Base-by-base conservation (phyloP, 2,888 invertebrate species). In the Temnothorax unifasciatus region DNA sequence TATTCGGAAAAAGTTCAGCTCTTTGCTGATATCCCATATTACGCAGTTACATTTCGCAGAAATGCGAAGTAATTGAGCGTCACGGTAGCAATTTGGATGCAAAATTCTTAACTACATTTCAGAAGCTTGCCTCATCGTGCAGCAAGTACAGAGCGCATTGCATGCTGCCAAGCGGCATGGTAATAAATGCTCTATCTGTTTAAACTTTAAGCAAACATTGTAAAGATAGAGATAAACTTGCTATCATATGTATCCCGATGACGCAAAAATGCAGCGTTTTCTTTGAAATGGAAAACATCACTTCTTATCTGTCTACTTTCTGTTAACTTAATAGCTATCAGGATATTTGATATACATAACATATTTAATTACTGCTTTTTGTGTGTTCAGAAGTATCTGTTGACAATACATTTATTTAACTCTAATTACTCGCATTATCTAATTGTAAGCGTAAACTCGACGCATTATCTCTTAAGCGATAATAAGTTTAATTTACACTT, bases 51-150 rank as follows among this genome's bases (percentile, higher is more conserved):
- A 44, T 59, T 41, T 73, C 38, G 11, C 13, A 29, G 25, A 59
- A 59, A 38, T 52, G 15, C 4, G 34, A 54, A 52, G 15, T 8
- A 15, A 38, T 9, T 38, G 52, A 52, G 52, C 2, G 34, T n/a
- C 41, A 41, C 9, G 34, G 2, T 21, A 66, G 44, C 13, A 18
- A 47, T 68, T 0, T 44, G 15, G 5, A 47, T 50, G 38, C 21
- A 54, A 54, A 71, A 15, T 71, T 71, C 5, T 5, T 38, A n/a
- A n/a, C 18, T n/a, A 52, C 15, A 69, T 71, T 71, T 52, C 21
- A 54, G 4, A 21, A 54, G 8, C 29, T 34, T 34, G 15, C 9
- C 54, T 3, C 0, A 38, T 38, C 34, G 11, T 29, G 5, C 2
- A 11, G 13, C 9, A 21, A 71, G 9, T 21, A 38, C 1, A n/a